Evolutionary conservation across 2,888 invertebrate genomes (phyloP).

Genomic region (Phania funesta): DNA sequence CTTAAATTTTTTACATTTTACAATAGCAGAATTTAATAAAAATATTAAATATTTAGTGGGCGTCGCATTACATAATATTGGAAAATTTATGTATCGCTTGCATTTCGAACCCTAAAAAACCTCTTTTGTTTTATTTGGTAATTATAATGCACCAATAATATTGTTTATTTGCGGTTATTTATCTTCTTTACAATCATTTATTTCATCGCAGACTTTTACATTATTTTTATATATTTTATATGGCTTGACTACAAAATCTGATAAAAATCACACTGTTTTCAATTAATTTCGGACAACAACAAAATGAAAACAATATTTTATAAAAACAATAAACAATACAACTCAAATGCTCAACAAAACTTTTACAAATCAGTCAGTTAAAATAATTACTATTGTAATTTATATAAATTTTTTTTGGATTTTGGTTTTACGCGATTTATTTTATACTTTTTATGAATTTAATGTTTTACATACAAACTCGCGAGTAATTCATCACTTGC

Average conservation of each 20-base stretch:
- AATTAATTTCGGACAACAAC: slow-evolving; percentile 45
- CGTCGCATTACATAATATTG: no score
- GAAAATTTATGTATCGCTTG: no score
- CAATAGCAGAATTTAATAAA: no score
- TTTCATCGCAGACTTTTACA: neutral
- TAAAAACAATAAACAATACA: slow-evolving; percentile 17
- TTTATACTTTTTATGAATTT: slow-evolving; percentile 30
- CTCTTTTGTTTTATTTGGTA: no score
- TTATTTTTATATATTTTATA: slow-evolving; percentile 41
- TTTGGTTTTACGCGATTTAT: slow-evolving; percentile 30
- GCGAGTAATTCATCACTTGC: slow-evolving; percentile 57
- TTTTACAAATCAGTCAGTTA: slow-evolving; percentile 58
- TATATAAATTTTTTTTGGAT: slow-evolving; percentile 28
- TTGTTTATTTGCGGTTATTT: slow-evolving; percentile 6
- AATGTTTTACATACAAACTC: slow-evolving; percentile 16
- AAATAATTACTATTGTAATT: slow-evolving; percentile 61
- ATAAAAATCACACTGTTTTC: slow-evolving; percentile 59
- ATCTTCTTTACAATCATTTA: slow-evolving; percentile 17
- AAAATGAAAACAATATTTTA: slow-evolving; percentile 37
- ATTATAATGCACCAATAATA: no score
- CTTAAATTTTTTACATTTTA: no score
- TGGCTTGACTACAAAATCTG: slow-evolving; percentile 49
- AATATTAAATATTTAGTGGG: no score
- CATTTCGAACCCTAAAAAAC: no score
- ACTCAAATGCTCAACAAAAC: slow-evolving; percentile 32